Base-by-base conservation (phyloP, 2,797 vertebrate genomes). In the Pangasius larnaudii region DNA sequence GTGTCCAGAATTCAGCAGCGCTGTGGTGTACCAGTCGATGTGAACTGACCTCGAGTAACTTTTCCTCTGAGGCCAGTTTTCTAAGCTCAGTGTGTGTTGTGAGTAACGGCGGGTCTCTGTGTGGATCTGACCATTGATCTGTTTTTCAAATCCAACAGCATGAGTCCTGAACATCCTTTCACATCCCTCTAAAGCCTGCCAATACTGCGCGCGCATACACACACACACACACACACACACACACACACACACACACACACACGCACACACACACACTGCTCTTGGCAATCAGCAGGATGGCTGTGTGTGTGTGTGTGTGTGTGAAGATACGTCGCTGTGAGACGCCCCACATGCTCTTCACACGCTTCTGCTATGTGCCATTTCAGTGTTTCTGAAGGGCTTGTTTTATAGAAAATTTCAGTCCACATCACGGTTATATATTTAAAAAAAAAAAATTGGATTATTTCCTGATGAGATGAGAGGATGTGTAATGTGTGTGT, bases 71-170 rank as follows among this genome's bases (percentile, higher is more conserved):
- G 72, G 46, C 24, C 2, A 19, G n/a, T 9, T 53, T 53, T 56
- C 7, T 77, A 18, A 16, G n/a, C 14, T 75, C 74, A 53, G 42
- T 61, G 36, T 75, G 56, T 82, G n/a, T 75, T 74, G 86, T 80
- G 39, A 42, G 51, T 19, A 39, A 67, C 36, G 33, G 49, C 42
- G 75, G n/a, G 30, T 67, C 61, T 59, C 74, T 81, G 71, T 72
- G 77, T 87, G 80, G 56, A 85, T 87, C 89, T 74, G n/a, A 51
- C 58, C 91, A 93, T 93, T 89, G 93, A 93, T 93, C 90, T 90
- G 75, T 89, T 84, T 90, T 86, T 69, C 85, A 79, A 89, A 87
- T 74, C 81, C 53, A 91, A 30, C 92, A 59, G 74, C 85, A 36
- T 86, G 89, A 88, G 87, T 86, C 77, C 75, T 61, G 71, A 87